phyloP scores from a whole-genome alignment of 2,113 vertebrate species.

The Tiliqua scincoides region DNA sequence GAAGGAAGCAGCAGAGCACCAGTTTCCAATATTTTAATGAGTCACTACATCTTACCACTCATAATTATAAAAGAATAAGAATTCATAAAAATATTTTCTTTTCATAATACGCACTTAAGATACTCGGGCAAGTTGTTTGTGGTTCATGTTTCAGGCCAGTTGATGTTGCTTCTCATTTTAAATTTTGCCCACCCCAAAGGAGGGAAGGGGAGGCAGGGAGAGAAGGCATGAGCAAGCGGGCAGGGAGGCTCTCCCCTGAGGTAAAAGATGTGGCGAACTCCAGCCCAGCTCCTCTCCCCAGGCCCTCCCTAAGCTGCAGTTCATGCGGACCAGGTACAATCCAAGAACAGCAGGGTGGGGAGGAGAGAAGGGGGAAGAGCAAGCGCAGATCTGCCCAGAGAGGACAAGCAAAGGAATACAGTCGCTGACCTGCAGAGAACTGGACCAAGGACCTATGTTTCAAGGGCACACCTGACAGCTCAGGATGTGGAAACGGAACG shows the following conservation, averaged over 20 bases:
- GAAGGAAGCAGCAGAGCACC: background rate
- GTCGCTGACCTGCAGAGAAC: slow-evolving; percentile 74
- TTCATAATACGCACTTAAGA: slow-evolving; percentile 94
- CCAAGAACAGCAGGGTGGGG: background rate
- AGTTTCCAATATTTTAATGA: slow-evolving; percentile 82
- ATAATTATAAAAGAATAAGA: slow-evolving; percentile 93
- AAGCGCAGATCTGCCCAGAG: slow-evolving; percentile 30
- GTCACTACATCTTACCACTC: slow-evolving; percentile 82
- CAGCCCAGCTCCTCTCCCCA: background rate
- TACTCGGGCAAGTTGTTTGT: slow-evolving; percentile 78
- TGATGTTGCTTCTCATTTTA: background rate
- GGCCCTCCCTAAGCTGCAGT: slow-evolving; percentile 51
- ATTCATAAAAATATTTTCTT: slow-evolving; percentile 98
- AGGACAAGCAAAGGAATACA: slow-evolving; percentile 32
- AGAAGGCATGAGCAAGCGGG: background rate
- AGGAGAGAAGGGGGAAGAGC: slow-evolving; percentile 26
- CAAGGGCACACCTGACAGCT: slow-evolving; percentile 62
- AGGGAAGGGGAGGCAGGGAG: background rate
- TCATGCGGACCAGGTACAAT: slow-evolving; percentile 51
- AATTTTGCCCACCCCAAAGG: slow-evolving; percentile 41
- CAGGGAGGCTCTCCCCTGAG: slow-evolving; percentile 58
- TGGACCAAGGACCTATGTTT: slow-evolving; percentile 48
- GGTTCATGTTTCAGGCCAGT: slow-evolving; percentile 59
- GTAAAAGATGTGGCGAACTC: slow-evolving; percentile 50
- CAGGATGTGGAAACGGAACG: background rate